These are phyloP conservation scores for Liposcelis brunnea DNA, from an alignment of 2,888 invertebrate genomes.

Conservation along the genomic window DNA sequence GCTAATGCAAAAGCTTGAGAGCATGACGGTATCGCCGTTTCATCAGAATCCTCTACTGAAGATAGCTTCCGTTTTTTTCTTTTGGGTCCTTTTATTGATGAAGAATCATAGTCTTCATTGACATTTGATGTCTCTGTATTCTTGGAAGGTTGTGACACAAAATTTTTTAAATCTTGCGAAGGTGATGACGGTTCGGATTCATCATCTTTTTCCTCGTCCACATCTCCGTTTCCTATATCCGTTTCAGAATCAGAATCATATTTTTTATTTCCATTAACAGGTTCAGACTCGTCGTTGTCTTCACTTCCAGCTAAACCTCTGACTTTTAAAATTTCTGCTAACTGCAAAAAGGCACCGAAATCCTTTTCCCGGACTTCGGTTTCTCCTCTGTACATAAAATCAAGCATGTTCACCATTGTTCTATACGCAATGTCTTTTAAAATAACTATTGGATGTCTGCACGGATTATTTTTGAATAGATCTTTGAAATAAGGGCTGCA, in stretches of 20 bases:
- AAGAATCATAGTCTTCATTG: neutral
- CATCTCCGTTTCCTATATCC: neutral
- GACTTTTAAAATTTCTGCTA: conserved; percentile 22
- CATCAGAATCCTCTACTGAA: conserved; percentile 1
- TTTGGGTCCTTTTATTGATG: conserved; percentile 2
- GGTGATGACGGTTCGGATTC: neutral
- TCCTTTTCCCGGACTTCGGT: conserved; percentile 22
- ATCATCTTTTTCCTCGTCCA: neutral
- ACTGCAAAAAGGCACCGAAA: conserved; percentile 20
- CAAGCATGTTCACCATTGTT: conserved; percentile 20
- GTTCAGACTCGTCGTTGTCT: no score
- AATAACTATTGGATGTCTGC: conserved; percentile 22
- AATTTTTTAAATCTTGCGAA: no score
- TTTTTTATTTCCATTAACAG: no score
- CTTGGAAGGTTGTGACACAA: no score
- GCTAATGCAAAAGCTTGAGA: conserved; percentile 1
- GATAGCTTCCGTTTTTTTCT: neutral
- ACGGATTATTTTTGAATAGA: conserved; percentile 39
- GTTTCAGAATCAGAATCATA: neutral
- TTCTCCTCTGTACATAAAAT: no score
- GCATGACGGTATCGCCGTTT: conserved; percentile 1
- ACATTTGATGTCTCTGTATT: no score
- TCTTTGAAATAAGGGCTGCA: conserved; percentile 66
- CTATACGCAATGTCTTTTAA: conserved; percentile 21
- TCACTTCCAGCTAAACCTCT: conserved; percentile 24